Evolutionary conservation across 35 echinoderm and acorn worm species (phyloP).

Genomic region (Chiridota heheva): DNA sequence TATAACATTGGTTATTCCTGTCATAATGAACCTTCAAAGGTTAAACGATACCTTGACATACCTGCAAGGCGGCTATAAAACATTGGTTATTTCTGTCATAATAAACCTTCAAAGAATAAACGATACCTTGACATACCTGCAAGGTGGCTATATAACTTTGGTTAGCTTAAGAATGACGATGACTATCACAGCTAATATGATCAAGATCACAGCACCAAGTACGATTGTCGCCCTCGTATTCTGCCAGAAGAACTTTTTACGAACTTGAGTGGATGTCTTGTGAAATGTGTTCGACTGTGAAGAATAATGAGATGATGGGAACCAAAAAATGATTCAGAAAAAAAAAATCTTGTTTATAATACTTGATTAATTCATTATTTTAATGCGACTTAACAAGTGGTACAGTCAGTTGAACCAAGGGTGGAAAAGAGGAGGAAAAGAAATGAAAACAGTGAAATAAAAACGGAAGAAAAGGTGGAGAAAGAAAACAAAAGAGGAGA

Average conservation of each 20-base stretch:
- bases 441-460: background rate
- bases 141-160: constrained; percentile 55
- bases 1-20: too few relatives aligned
- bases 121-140: too few relatives aligned
- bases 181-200: constrained; percentile 57
- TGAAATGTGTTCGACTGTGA: constrained; percentile 79
- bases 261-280: constrained; percentile 58
- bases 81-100: too few relatives aligned
- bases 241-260: constrained; percentile 71
- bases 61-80: too few relatives aligned
- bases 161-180: constrained; percentile 64
- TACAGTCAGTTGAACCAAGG: background rate
- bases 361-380: background rate
- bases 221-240: constrained; percentile 51
- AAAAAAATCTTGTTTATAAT: background rate
- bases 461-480: background rate
- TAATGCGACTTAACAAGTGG: background rate
- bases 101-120: too few relatives aligned
- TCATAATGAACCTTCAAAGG: too few relatives aligned
- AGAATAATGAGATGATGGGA: background rate
- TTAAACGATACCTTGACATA: too few relatives aligned
- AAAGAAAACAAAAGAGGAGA: background rate
- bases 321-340: background rate
- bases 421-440: background rate
- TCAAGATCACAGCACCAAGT: constrained; percentile 29